A percentile compares a stretch with the other conserved stretches of the same genome.
Conservation (phyloP, 1,140 invertebrate species). For the Macrobrachium rosenbergii region DNA sequence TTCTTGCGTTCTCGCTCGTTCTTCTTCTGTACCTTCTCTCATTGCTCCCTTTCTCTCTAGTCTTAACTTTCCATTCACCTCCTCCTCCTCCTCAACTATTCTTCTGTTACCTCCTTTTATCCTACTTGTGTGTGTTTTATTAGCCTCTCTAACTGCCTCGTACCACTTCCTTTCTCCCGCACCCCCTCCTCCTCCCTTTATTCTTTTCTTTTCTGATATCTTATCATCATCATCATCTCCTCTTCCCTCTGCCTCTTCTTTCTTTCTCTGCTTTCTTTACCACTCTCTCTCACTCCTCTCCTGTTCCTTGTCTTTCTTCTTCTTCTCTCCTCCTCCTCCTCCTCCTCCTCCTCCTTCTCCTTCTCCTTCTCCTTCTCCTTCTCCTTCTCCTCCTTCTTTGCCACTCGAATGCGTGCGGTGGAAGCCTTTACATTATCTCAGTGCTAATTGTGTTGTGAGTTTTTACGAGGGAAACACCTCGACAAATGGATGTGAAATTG, state of each 20-base stretch:
- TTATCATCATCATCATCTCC: too few relatives aligned
- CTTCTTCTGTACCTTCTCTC: not conserved
- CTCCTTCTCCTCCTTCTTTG: not conserved
- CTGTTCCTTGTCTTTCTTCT: not conserved
- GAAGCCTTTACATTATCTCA: slow-evolving; percentile 49
- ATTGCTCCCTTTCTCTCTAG: not conserved
- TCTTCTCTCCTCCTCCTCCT: not conserved
- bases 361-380: not conserved
- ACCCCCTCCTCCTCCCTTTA: not conserved
- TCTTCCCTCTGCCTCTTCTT: not conserved
- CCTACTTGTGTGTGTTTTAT: not conserved
- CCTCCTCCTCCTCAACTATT: not conserved
- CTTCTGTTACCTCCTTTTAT: not conserved
- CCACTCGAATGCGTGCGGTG: not conserved
- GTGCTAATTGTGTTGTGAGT: slow-evolving; percentile 55
- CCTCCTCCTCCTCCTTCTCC: too few relatives aligned
- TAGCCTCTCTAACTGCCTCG: not conserved
- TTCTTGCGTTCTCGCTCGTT: not conserved
- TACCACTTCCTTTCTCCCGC: not conserved
- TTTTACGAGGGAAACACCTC: slow-evolving; percentile 34
- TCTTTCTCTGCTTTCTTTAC: too few relatives aligned
- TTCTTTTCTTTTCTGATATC: not conserved
- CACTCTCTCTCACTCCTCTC: not conserved
- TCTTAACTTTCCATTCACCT: not conserved
- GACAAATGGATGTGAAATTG: slow-evolving; percentile 56